Evolutionary conservation across 2,888 invertebrate genomes (phyloP).

Genomic region (Nymphalis urticae): DNA sequence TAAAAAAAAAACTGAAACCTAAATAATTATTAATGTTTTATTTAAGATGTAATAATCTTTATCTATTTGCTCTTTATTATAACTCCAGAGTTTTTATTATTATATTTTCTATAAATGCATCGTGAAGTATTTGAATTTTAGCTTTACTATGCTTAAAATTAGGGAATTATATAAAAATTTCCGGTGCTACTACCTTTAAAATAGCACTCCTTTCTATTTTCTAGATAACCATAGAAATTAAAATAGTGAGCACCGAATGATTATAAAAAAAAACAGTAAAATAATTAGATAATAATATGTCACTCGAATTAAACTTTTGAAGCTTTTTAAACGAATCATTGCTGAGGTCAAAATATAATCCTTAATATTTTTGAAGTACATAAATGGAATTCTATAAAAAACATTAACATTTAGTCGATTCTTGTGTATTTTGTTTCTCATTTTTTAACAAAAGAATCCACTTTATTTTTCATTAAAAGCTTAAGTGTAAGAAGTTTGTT

Average conservation of each 20-base stretch:
- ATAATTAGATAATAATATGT: conserved; percentile 1
- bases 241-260: conserved; percentile 22
- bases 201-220: conserved; percentile 30
- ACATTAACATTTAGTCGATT: neutral
- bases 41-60: conserved; percentile 3
- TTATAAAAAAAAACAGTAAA: conserved; percentile 13
- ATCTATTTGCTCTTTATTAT: neutral
- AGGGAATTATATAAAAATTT: conserved; percentile 20
- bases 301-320: conserved; percentile 1
- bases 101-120: conserved; percentile 5
- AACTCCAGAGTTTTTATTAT: neutral
- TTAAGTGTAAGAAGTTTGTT: conserved; percentile 4
- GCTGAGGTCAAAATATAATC: neutral
- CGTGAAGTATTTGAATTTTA: conserved; percentile 21
- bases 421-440: neutral
- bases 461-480: neutral
- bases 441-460: conserved; percentile 1
- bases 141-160: conserved; percentile 22
- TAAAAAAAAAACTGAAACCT: neutral
- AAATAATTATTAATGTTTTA: neutral
- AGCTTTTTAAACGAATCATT: conserved; percentile 7
- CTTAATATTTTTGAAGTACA: neutral
- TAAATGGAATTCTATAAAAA: neutral
- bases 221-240: conserved; percentile 15
- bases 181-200: conserved; percentile 33